These are phyloP conservation scores for Nemotelus pantherinus DNA, from an alignment of 2,888 invertebrate genomes.

Conservation along the genomic window DNA sequence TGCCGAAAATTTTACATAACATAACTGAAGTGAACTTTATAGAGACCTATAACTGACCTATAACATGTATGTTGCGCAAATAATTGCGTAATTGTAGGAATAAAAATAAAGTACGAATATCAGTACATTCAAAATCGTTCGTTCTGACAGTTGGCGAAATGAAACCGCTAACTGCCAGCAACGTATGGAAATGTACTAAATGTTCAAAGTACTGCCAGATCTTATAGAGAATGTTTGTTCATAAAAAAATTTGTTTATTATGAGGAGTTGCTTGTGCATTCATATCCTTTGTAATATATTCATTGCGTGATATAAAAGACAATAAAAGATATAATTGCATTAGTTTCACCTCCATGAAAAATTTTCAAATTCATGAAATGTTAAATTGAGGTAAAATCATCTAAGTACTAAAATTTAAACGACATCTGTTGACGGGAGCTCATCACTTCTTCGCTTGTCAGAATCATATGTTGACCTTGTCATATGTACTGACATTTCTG, in stretches of 20 bases:
- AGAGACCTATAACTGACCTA: no score
- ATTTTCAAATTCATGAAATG: no score
- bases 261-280: no score
- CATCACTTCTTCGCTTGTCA: neutral
- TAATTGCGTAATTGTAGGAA: neutral
- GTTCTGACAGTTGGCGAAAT: conserved; percentile 10
- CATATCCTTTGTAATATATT: no score
- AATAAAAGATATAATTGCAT: no score
- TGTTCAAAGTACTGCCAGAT: neutral
- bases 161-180: conserved; percentile 37
- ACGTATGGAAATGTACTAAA: neutral
- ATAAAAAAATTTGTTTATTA: no score
- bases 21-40: neutral
- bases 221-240: no score
- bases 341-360: no score
- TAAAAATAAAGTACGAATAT: neutral
- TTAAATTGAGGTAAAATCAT: no score
- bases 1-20: neutral
- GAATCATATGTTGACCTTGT: neutral
- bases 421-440: no score
- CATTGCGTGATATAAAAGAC: no score
- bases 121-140: neutral
- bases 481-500: neutral
- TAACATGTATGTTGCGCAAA: neutral
- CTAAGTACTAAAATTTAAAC: no score